Conservation (phyloP, 2,113 vertebrate species). For the Dicaeum eximium region DNA sequence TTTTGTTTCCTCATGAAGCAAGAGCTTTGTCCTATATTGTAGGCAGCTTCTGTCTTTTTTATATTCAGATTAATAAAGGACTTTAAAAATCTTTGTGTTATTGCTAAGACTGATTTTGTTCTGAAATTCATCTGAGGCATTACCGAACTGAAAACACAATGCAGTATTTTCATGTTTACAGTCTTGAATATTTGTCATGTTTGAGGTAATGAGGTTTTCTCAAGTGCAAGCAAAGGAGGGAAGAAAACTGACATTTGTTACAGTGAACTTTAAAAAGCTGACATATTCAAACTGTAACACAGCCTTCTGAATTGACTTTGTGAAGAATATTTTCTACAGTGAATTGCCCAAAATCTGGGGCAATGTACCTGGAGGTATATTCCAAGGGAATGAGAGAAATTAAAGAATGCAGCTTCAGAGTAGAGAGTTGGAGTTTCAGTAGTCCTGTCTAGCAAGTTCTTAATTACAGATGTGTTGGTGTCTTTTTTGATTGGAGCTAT, state of each 20-base stretch:
- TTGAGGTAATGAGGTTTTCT: neutral
- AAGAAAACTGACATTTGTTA: neutral
- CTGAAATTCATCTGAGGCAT: neutral
- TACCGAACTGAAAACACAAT: neutral
- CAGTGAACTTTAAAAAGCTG: neutral
- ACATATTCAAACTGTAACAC: neutral
- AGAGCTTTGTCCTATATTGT: conserved; percentile 86
- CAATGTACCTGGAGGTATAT: neutral
- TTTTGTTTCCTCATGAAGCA: conserved; percentile 95
- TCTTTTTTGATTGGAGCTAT: neutral
- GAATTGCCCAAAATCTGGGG: neutral
- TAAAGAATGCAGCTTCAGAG: neutral
- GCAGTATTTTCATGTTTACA: neutral
- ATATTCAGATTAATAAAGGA: conserved; percentile 85
- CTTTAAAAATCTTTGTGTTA: conserved; percentile 22
- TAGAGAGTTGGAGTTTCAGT: neutral
- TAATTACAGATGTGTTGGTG: neutral
- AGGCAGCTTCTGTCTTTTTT: conserved; percentile 82
- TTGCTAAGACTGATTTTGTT: neutral
- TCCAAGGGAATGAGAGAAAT: neutral
- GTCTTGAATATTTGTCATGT: neutral
- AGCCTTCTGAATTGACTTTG: neutral
- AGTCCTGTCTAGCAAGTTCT: neutral
- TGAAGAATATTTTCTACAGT: neutral
- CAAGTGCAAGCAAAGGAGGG: neutral